Base-by-base conservation (phyloP, 2,888 invertebrate genomes). In the Parapristionchus giblindavisi region DNA sequence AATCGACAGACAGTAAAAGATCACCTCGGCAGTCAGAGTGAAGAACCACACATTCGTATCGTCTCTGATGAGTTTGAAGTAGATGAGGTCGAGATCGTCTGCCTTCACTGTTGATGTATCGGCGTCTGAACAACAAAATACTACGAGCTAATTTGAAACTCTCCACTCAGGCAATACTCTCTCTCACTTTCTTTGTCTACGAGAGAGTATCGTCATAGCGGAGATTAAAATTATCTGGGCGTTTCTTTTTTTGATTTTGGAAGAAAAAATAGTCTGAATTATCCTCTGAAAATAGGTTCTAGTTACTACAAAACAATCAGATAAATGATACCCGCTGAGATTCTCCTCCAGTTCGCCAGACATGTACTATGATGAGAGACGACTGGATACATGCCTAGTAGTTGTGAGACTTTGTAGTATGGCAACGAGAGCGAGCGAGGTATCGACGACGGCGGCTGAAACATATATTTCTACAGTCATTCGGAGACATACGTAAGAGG, bases 41-140 rank as follows among this genome's bases (percentile, higher is more conserved):
- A 77, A 77, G 58, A 77, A 77, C 77, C 77, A 77, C 29, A 56
- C 76, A 48, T 77, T 76, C 17, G 74, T 76, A 5, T 43, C 48
- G 2, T 60, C 68, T 51, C 63, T 72, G 54, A 77, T 48, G 17
- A 75, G 72, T n/a, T 75, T 76, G 58, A 77, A 77, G 43, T 76
- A 73, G 27, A 77, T 76, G 29, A 76, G 54, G 60, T 76, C 76
- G 40, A 77, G 48, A 48, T 77, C 68, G 11, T 68, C 68, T 1
- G 68, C 68, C 8, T 34, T 1, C 3, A 68, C 51, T 68, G 32
- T 40, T 17, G 63, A 65, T 3, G 27, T 4, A 14, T 65, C 63
- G 14, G 24, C 52, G 27, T 77, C 77, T n/a, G 73, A 32, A 17
- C 24, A 63, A 40, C 75, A 71, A n/a, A n/a, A n/a, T n/a, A n/a